Evolutionary conservation across 2,797 vertebrate species (phyloP).

Genomic region (Cyprinella venusta): DNA sequence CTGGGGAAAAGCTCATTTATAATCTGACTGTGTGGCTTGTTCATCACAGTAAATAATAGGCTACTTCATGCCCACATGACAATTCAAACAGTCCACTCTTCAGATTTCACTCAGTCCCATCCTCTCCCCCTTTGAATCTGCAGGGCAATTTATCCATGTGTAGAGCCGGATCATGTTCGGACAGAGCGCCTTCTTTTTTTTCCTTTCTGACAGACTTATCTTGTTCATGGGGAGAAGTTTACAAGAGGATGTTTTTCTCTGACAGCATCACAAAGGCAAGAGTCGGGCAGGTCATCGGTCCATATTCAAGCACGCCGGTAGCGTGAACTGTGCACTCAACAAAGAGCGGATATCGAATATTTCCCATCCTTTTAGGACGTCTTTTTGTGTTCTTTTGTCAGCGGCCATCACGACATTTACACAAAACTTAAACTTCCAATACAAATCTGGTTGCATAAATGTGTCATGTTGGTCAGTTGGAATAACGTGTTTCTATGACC

Average conservation of each 20-base stretch:
- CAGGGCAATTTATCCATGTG: constrained; percentile 45
- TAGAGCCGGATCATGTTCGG: constrained; percentile 31
- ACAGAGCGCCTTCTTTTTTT: constrained; percentile 39
- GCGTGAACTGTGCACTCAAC: constrained; percentile 46
- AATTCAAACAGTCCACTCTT: constrained; percentile 36
- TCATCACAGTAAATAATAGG: constrained; percentile 47
- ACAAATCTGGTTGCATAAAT: background rate
- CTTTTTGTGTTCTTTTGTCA: constrained; percentile 8
- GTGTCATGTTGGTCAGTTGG: background rate
- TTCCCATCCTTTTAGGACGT: constrained; percentile 33
- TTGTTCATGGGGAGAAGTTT: constrained; percentile 43
- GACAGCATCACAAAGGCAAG: constrained; percentile 52
- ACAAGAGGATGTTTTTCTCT: constrained; percentile 47
- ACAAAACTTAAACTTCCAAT: constrained; percentile 11
- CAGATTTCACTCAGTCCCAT: constrained; percentile 23
- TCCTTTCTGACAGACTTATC: constrained; percentile 61
- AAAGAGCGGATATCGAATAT: constrained; percentile 44
- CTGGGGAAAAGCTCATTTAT: constrained; percentile 41
- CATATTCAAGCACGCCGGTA: constrained; percentile 35
- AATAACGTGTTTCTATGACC: background rate
- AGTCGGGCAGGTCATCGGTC: constrained; percentile 45
- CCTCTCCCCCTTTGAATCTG: constrained; percentile 23
- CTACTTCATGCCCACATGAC: constrained; percentile 39
- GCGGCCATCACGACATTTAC: background rate
- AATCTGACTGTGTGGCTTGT: constrained; percentile 33